Evolutionary conservation across 2,888 invertebrate genomes (phyloP).

Genomic region (Matsumyia berberina): DNA sequence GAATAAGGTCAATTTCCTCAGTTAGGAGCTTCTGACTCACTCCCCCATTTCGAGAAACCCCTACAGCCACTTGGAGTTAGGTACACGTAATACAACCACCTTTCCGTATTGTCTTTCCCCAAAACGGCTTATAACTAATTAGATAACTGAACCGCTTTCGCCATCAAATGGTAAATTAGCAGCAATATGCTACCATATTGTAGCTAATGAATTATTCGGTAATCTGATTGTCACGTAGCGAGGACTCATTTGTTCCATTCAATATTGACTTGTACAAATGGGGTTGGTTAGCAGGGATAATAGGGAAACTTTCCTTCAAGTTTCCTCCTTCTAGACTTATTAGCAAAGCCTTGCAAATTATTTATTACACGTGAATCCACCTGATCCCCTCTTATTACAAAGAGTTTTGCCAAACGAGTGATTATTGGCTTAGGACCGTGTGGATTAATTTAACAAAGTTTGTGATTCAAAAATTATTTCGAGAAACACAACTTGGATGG

Average conservation of each 20-base stretch:
- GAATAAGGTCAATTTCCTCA: too few relatives aligned
- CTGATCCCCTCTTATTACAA: conserved; percentile 18
- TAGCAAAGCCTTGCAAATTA: conserved; percentile 38
- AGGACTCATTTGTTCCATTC: conserved; percentile 51
- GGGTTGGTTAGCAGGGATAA: conserved; percentile 12
- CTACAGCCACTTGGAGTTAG: neutral
- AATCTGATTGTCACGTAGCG: conserved; percentile 62
- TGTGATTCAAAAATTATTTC: neutral
- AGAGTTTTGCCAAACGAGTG: neutral
- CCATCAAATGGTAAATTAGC: conserved; percentile 50
- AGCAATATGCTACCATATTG: conserved; percentile 52
- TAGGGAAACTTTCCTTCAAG: conserved; percentile 35
- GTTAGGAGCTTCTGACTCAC: too few relatives aligned
- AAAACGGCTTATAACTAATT: conserved; percentile 46
- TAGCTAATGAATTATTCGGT: conserved; percentile 43
- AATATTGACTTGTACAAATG: conserved; percentile 46
- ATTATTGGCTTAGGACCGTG: neutral
- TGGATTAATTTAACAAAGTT: conserved; percentile 16
- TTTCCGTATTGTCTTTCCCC: neutral
- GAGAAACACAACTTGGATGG: neutral
- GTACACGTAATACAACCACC: conserved; percentile 5
- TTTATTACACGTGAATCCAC: conserved; percentile 41
- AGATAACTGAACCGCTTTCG: conserved; percentile 45
- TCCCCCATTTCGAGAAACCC: neutral
- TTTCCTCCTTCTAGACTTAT: conserved; percentile 30